phyloP scores from a whole-genome alignment of 2,888 invertebrate species.

The Adelognathus sp. region DNA sequence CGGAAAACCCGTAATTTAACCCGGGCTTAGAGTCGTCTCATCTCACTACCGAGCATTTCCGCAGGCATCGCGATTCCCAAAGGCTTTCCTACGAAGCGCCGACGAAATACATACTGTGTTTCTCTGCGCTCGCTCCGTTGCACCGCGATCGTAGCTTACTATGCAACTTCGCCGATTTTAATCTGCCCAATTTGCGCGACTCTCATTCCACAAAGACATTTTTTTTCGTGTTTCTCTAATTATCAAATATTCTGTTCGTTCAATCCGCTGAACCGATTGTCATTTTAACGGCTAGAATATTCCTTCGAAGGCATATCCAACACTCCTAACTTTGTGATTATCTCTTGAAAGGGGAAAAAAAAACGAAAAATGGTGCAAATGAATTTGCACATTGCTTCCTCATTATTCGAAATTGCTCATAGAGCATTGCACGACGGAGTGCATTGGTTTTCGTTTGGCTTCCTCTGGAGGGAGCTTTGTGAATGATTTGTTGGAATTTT shows the following conservation, averaged over 20 bases:
- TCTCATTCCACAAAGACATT: background rate
- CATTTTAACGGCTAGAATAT: no score
- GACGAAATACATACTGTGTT: background rate
- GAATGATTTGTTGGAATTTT: no score
- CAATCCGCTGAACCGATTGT: no score
- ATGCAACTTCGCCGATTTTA: background rate
- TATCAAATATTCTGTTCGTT: background rate
- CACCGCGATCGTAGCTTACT: slow-evolving; percentile 8
- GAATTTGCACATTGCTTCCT: no score
- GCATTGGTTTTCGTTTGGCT: no score
- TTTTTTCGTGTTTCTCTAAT: background rate
- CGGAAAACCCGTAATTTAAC: slow-evolving; percentile 65
- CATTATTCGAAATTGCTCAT: no score
- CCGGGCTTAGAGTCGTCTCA: slow-evolving; percentile 56
- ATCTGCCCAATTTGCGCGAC: background rate
- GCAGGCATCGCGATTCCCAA: slow-evolving; percentile 54
- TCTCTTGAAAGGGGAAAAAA: no score
- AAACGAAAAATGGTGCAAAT: no score
- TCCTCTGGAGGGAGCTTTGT: no score
- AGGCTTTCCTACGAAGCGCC: slow-evolving; percentile 31
- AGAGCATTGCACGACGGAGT: no score
- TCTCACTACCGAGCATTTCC: slow-evolving; percentile 49
- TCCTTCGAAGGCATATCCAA: no score
- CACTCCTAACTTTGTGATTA: no score
- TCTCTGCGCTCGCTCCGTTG: slow-evolving; percentile 25